phyloP scores from a whole-genome alignment of 2,888 invertebrate genomes.

The Hedychridium roseum region DNA sequence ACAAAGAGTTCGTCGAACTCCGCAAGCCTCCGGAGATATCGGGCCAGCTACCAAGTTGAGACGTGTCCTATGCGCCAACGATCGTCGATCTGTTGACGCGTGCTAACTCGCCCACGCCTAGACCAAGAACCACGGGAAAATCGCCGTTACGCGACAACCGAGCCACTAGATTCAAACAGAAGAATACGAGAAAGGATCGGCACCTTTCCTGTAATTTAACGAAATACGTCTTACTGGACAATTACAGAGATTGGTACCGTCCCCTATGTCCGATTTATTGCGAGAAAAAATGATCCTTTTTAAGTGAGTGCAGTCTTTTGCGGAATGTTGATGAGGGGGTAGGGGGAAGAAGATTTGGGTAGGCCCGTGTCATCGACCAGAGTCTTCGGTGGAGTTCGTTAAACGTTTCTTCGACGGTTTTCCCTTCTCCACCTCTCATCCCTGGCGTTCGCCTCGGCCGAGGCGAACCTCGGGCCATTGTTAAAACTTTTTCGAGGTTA shows the following conservation, averaged over 20 bases:
- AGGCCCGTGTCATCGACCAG: slow-evolving; percentile 9
- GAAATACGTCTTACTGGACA: too few species aligned
- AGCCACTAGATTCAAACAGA: too few species aligned
- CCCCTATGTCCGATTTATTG: too few species aligned
- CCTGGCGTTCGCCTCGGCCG: slow-evolving; percentile 10
- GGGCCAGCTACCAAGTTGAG: slow-evolving; percentile 37
- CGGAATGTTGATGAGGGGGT: too few species aligned
- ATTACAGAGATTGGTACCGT: too few species aligned
- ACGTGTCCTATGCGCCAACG: slow-evolving; percentile 25
- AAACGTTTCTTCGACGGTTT: slow-evolving; percentile 18
- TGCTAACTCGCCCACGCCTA: slow-evolving; percentile 3
- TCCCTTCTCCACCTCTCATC: slow-evolving; percentile 6
- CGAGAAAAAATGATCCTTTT: too few species aligned
- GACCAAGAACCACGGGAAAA: slow-evolving; percentile 6
- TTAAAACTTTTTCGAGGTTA: slow-evolving; percentile 46
- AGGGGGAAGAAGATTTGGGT: too few species aligned
- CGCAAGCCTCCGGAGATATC: slow-evolving; percentile 30
- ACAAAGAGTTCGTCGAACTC: slow-evolving; percentile 40
- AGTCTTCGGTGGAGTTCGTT: slow-evolving; percentile 20
- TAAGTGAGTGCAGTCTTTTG: too few species aligned
- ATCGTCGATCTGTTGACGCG: slow-evolving; percentile 38
- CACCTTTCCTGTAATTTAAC: too few species aligned
- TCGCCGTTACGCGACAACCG: neutral
- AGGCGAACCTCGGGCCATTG: slow-evolving; percentile 32
- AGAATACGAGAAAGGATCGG: too few species aligned